These are phyloP conservation scores for Sebastes trivittatus DNA, from an alignment of 2,797 vertebrate genomes.

Conservation along the genomic window DNA sequence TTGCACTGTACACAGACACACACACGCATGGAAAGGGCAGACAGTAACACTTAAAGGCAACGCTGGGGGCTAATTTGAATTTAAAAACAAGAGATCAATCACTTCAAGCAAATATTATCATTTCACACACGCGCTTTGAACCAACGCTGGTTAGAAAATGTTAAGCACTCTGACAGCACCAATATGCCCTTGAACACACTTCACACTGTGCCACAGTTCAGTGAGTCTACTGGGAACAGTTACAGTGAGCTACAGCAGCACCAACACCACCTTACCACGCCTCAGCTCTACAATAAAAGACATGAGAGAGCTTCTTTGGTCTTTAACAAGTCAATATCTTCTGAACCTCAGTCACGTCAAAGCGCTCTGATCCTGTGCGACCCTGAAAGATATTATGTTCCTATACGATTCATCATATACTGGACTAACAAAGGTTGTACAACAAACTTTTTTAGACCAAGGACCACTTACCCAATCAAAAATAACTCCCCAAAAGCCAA, in stretches of 20 bases:
- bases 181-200: conserved; percentile 73
- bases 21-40: conserved; percentile 2
- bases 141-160: conserved; percentile 40
- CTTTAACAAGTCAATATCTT: conserved; percentile 35
- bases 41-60: conserved; percentile 40
- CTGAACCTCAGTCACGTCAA: conserved; percentile 5
- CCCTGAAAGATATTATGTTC: conserved; percentile 36
- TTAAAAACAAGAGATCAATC: conserved; percentile 64
- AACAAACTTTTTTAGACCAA: neutral
- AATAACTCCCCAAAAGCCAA: neutral
- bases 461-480: neutral
- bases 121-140: conserved; percentile 67
- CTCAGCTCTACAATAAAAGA: conserved; percentile 31
- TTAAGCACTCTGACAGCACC: conserved; percentile 60
- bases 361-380: conserved; percentile 14
- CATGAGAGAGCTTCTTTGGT: conserved; percentile 22
- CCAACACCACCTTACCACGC: conserved; percentile 7
- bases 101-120: conserved; percentile 65
- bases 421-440: neutral
- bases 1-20: neutral
- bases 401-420: neutral
- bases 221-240: conserved; percentile 56
- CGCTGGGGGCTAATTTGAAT: conserved; percentile 50
- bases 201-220: conserved; percentile 56
- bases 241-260: conserved; percentile 10